phyloP scores from a whole-genome alignment of 2,888 invertebrate species.

The Coremacera marginata region DNA sequence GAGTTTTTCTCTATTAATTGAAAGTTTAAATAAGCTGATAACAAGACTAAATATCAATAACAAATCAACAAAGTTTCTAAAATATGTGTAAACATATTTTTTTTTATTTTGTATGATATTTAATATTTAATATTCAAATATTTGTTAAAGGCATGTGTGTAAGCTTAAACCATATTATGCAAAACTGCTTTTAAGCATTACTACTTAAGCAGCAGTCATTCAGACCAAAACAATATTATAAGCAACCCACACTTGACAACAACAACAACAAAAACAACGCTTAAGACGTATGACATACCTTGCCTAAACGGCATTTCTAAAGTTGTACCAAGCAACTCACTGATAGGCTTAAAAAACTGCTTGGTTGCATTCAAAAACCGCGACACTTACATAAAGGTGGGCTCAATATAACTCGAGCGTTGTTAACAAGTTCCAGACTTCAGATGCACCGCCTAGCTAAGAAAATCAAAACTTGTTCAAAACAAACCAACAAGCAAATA shows the following conservation, averaged over 20 bases:
- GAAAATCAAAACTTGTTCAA: neutral
- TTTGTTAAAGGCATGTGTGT: too few relatives aligned
- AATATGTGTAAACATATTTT: too few relatives aligned
- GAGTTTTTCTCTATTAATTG: too few relatives aligned
- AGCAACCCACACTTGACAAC: neutral
- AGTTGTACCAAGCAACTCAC: constrained; percentile 4
- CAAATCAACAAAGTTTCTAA: too few relatives aligned
- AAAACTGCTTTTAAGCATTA: too few relatives aligned
- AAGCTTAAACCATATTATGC: too few relatives aligned
- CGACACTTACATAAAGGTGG: neutral
- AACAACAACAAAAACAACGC: neutral
- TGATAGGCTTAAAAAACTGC: neutral
- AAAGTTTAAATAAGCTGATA: too few relatives aligned
- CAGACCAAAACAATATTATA: neutral
- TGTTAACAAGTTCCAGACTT: neutral
- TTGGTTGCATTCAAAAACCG: neutral
- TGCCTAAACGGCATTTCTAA: neutral
- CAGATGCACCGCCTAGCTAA: neutral
- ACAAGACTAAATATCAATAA: too few relatives aligned
- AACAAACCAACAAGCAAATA: neutral
- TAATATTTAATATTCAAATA: too few relatives aligned
- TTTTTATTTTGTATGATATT: too few relatives aligned
- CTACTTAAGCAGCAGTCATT: neutral
- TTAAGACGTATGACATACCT: neutral
- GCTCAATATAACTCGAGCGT: too few relatives aligned